Base-by-base conservation (phyloP, 2,113 vertebrate genomes). In the Varanus salvator region DNA sequence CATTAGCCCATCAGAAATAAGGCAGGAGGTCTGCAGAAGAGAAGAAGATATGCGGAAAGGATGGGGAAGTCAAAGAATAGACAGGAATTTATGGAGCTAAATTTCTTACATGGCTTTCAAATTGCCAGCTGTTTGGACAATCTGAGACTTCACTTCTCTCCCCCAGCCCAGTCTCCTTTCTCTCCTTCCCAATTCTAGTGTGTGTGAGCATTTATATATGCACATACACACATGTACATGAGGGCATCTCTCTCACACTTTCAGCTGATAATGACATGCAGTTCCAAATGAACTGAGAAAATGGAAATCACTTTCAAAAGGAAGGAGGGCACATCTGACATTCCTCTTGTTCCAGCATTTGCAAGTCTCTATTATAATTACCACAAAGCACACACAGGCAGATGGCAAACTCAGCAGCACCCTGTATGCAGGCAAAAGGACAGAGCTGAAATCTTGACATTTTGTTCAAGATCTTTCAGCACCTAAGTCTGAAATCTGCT, bases 381-480 rank as follows among this genome's bases (percentile, higher is more conserved):
- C 95, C 94, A 84, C 91, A 17, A 89, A 88, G 96, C 96, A 92
- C 92, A 93, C 72, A 68, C 81, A 75, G 95, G 96, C 97, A 98
- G 97, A 97, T 97, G 97, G 97, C 94, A 94, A 94, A 92, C 9
- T 29, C 44, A 0, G 90, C 94, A 94, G 94, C 93, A 94, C 93
- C 90, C 68, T 94, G 94, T 92, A 93, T 92, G 90, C 92, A 92
- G 95, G 92, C 97, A 96, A 96, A 95, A 91, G 96, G 97, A 94
- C 12, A 72, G 95, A 91, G 93, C 84, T 85, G 89, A 96, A 96
- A 95, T 93, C 93, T 89, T 96, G 96, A 96, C 95, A 95, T 95
- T 97, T 96, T 95, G 92, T 91, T 96, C 95, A 96, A 96, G 96
- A 96, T 94, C 96, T 94, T 96, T 95, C 94, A 88, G 89, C 92